Evolutionary conservation across 1,140 invertebrate species (phyloP).

Genomic region (Drepana arcuata): DNA sequence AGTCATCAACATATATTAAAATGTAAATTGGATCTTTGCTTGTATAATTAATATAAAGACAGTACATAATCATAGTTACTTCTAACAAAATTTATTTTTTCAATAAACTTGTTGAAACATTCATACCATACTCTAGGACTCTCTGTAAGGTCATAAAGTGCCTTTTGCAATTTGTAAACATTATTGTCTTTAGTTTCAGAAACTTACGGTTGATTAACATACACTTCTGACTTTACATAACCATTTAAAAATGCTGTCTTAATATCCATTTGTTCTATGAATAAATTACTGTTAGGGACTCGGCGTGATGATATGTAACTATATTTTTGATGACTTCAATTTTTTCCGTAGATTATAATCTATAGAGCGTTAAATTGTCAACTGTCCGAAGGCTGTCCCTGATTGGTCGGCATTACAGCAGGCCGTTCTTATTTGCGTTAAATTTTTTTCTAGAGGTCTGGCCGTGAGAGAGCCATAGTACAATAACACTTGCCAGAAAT

Average conservation of each 20-base stretch:
- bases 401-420: too few species aligned
- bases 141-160: constrained; percentile 19
- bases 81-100: constrained; percentile 14
- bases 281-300: too few species aligned
- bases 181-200: constrained; percentile 16
- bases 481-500: too few species aligned
- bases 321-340: too few species aligned
- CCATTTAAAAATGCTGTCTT: constrained; percentile 37
- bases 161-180: constrained; percentile 23
- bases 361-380: too few species aligned
- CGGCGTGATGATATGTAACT: too few species aligned
- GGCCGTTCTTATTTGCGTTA: too few species aligned
- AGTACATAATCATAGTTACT: constrained; percentile 26
- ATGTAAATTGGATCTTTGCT: constrained; percentile 17
- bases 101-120: constrained; percentile 18
- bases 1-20: constrained; percentile 24
- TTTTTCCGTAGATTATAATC: too few species aligned
- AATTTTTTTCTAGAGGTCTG: too few species aligned
- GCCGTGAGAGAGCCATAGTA: too few species aligned
- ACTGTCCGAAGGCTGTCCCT: too few species aligned
- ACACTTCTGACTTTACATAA: constrained; percentile 37
- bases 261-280: constrained; percentile 48
- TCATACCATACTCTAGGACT: constrained; percentile 21
- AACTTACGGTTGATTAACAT: constrained; percentile 14
- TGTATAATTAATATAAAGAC: constrained; percentile 12